These are phyloP conservation scores for Sclerurus mexicanus DNA, from an alignment of 2,113 vertebrate genomes.

Conservation along the genomic window DNA sequence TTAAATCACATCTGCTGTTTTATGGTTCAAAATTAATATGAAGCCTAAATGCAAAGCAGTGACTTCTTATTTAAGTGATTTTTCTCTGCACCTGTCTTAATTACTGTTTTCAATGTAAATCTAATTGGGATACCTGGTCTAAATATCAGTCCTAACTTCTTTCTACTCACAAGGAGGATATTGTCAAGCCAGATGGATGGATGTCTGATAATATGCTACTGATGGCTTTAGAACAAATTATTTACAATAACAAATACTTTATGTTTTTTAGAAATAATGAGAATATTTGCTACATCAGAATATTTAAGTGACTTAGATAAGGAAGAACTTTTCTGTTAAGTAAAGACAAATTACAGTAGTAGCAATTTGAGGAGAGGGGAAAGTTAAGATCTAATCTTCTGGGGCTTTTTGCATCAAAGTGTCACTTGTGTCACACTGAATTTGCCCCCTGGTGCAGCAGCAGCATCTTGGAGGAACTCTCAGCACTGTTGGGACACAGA, in stretches of 20 bases:
- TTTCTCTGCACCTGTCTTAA: not conserved
- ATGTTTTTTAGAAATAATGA: not conserved
- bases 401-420: not conserved
- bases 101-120: not conserved
- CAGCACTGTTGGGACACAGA: not conserved
- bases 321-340: not conserved
- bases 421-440: not conserved
- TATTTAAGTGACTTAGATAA: not conserved
- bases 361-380: not conserved
- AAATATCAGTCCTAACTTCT: not conserved
- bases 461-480: not conserved
- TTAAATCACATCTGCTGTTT: not conserved
- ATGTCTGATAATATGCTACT: not conserved
- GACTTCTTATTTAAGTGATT: not conserved
- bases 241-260: not conserved
- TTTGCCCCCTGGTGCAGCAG: not conserved
- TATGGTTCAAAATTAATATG: not conserved
- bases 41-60: not conserved
- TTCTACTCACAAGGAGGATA: not conserved
- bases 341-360: not conserved
- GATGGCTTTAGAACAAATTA: not conserved
- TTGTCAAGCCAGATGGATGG: not conserved
- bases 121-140: not conserved
- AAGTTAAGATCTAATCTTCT: not conserved
- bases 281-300: not conserved